Percentiles rank a stretch among this genome's conserved stretches.
phyloP scores from a whole-genome alignment of 2,888 invertebrate genomes.

The Acanthosepion esculentum region DNA sequence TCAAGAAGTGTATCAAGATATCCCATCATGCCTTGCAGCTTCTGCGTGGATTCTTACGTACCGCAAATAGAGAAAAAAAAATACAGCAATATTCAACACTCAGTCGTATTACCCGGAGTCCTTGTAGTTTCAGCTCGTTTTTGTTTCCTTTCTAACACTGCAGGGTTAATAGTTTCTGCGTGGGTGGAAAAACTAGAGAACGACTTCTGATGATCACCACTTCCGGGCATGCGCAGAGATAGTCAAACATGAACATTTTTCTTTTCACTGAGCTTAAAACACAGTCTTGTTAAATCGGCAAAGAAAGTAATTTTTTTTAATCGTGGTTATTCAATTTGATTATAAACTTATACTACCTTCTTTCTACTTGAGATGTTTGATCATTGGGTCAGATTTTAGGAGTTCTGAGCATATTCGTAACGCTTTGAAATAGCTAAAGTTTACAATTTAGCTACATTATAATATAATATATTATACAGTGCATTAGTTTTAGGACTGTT shows the following conservation, averaged over 20 bases:
- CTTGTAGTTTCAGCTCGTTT: not conserved
- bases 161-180: not conserved
- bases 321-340: not conserved
- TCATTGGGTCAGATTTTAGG: too few relatives aligned
- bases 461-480: too few relatives aligned
- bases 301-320: not conserved
- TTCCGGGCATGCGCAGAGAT: not conserved
- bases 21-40: not conserved
- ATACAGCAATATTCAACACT: not conserved
- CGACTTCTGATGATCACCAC: not conserved
- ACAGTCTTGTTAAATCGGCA: not conserved
- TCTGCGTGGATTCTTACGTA: not conserved
- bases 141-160: not conserved
- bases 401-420: too few relatives aligned
- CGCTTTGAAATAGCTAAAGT: too few relatives aligned
- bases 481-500: too few relatives aligned
- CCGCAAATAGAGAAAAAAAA: not conserved
- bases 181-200: not conserved
- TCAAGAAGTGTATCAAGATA: conserved; percentile 14
- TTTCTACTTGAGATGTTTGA: too few relatives aligned
- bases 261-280: not conserved
- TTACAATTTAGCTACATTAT: too few relatives aligned
- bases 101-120: not conserved
- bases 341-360: not conserved
- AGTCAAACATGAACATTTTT: not conserved